phyloP scores from a whole-genome alignment of 2,888 invertebrate species.

The Sicus ferrugineus region DNA sequence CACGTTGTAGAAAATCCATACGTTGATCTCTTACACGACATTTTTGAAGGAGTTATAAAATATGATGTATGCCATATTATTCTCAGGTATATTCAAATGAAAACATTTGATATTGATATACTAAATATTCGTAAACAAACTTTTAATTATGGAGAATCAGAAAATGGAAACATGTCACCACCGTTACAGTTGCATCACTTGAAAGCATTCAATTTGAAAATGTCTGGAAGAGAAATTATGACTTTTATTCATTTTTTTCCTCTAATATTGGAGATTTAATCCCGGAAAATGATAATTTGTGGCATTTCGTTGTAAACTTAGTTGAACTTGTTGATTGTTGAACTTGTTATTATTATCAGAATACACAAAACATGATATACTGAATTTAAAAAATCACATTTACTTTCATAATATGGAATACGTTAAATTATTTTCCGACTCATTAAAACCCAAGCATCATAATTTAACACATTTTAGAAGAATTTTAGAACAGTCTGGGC shows the following conservation, averaged over 20 bases:
- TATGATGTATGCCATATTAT: constrained; percentile 29
- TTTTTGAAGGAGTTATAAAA: constrained; percentile 5
- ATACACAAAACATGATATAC: background rate
- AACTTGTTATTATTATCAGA: background rate
- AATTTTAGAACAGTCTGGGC: background rate
- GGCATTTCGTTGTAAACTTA: background rate
- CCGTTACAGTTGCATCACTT: background rate
- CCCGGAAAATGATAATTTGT: background rate
- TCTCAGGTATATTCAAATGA: constrained; percentile 10
- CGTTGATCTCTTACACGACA: background rate
- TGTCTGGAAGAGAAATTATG: constrained; percentile 5
- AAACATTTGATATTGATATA: constrained; percentile 18
- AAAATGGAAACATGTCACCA: constrained; percentile 14
- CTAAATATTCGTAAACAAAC: constrained; percentile 31
- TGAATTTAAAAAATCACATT: background rate
- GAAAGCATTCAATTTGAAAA: background rate
- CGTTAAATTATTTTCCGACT: background rate
- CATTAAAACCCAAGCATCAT: background rate
- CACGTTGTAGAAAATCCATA: constrained; percentile 2
- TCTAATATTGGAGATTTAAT: background rate
- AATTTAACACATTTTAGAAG: background rate
- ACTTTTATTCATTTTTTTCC: no score
- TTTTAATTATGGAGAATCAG: constrained; percentile 25
- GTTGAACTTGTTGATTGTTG: background rate
- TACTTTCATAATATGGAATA: background rate